Evolutionary conservation across 1,140 invertebrate species (phyloP), one percentile per base, ranked within the genome.

Genomic region (Nautilus pompilius): DNA sequence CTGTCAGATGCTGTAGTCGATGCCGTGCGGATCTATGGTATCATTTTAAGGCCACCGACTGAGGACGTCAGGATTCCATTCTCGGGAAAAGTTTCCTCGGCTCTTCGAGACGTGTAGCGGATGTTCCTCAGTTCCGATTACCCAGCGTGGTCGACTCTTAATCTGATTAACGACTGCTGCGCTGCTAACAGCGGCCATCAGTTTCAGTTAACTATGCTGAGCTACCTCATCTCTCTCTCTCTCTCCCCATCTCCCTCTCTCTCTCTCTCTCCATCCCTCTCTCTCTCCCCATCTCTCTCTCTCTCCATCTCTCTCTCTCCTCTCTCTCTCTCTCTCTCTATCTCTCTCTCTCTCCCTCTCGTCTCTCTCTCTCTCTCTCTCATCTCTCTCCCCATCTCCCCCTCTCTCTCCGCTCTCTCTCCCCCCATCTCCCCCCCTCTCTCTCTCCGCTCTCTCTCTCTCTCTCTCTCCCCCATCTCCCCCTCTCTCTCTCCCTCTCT

Each of bases 351-450:
- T 10, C 20, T 10, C 20, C 6, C 20, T 6, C 20, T 20, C 20
- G n/a, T 49, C 6, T 20, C 46, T 49, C 46, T 49, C 46, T 49
- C 46, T 49, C 20, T 49, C 46, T 49, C 46, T 49, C 46, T 49
- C 46, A n/a, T 49, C 46, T 20, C 46, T 49, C 46, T 49, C 46
- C 24, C 20, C 24, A 17, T 49, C 46, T 49, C 46, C 24, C 46
- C 24, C 45, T 20, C n/a, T 46, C 3, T 46, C 13, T 3, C 13
- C 24, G 13, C 24, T 46, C 3, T 46, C 45, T 46, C n/a, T 46
- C 13, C 13, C 3, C 13, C 3, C 24, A 20, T 3, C 45, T 46
- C 13, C 13, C 45, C 45, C 24, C 3, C 45, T 46, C 13, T 46
- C 45, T 46, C 24, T 46, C 45, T 46, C 24, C 3, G 17, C 24